Percentiles rank a stretch among this genome's conserved stretches.
phyloP scores from a whole-genome alignment of 2,888 invertebrate genomes.

The Lycophotia porphyrea region DNA sequence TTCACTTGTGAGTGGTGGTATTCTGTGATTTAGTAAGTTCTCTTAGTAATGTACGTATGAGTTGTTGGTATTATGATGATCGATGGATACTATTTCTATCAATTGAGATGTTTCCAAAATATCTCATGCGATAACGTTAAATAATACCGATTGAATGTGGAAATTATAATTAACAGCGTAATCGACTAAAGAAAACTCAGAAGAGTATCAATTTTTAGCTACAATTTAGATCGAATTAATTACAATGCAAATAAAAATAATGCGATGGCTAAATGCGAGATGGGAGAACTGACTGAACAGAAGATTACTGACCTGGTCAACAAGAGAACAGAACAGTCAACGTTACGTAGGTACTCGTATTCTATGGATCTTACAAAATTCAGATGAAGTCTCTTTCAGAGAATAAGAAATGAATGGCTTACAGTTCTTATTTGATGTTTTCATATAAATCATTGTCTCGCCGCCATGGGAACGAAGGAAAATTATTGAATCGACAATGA shows the following conservation, averaged over 20 bases:
- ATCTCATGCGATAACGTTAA: background rate
- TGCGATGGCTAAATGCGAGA: background rate
- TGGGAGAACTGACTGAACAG: background rate
- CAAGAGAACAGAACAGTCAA: background rate
- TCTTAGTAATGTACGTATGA: background rate
- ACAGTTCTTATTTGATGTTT: constrained; percentile 39
- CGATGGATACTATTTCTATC: background rate
- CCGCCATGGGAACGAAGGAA: constrained; percentile 17
- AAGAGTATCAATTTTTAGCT: background rate
- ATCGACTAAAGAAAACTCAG: too few relatives aligned
- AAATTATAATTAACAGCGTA: background rate
- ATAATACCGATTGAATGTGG: background rate
- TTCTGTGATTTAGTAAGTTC: background rate
- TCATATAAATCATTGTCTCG: constrained; percentile 35
- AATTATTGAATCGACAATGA: constrained; percentile 40
- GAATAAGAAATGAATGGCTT: constrained; percentile 14
- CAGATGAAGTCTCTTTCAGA: constrained; percentile 8
- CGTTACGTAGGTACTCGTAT: background rate
- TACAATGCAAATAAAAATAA: background rate
- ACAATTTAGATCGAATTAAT: background rate
- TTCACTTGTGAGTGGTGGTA: background rate
- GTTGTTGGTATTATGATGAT: background rate
- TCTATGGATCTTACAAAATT: background rate
- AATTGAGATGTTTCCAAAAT: background rate
- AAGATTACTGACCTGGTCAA: background rate